Conservation (phyloP, 1,140 invertebrate genomes). For the Trachymyrmex cornetzi region DNA sequence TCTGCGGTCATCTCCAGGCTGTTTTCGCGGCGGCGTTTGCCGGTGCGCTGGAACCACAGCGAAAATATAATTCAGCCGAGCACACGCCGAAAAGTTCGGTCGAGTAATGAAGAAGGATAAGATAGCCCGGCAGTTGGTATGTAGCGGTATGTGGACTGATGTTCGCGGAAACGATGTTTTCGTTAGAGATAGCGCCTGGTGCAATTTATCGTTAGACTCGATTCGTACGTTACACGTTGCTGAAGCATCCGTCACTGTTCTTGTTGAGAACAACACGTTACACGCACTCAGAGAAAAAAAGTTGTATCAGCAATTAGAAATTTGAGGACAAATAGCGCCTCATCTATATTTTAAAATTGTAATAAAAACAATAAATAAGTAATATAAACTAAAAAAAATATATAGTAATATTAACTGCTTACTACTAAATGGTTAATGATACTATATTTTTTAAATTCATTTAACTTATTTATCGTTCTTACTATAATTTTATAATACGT, state of each 20-base stretch:
- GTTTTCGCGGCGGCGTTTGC: constrained; percentile 12
- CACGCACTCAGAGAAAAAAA: neutral
- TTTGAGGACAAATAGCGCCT: no score
- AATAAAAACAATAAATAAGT: no score
- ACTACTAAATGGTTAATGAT: no score
- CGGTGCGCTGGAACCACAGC: constrained; percentile 17
- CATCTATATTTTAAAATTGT: neutral
- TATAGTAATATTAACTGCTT: no score
- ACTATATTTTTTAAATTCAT: no score
- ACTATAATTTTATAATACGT: no score
- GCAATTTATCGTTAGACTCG: constrained; percentile 57
- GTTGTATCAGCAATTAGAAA: no score
- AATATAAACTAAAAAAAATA: neutral
- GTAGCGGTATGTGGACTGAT: constrained; percentile 30
- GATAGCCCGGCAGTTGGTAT: neutral
- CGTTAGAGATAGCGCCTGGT: constrained; percentile 32
- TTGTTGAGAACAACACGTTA: constrained; percentile 21
- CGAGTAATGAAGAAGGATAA: constrained; percentile 51
- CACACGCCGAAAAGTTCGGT: constrained; percentile 47
- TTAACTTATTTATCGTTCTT: no score
- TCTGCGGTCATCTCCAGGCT: constrained; percentile 56
- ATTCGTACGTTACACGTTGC: constrained; percentile 37
- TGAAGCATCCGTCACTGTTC: constrained; percentile 36
- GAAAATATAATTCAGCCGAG: constrained; percentile 61
- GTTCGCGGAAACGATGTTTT: constrained; percentile 51